Percentiles rank a stretch among this genome's conserved stretches.
phyloP scores from a whole-genome alignment of 2,888 invertebrate genomes.

The Eilema depressum region DNA sequence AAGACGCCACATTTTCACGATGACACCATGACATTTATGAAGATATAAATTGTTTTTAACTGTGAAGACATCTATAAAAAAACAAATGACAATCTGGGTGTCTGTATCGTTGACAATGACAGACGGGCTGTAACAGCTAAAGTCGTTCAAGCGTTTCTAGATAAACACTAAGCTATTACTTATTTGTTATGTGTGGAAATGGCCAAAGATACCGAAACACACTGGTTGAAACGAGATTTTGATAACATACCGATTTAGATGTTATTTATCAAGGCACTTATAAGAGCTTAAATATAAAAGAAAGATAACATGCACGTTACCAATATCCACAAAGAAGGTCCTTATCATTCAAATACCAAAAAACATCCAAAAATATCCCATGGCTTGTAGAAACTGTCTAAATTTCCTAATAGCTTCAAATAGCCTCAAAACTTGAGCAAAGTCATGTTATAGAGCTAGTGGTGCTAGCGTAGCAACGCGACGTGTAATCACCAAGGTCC shows the following conservation, averaged over 20 bases:
- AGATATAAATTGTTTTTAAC: neutral
- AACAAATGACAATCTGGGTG: too few species aligned
- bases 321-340: too few species aligned
- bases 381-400: neutral
- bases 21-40: neutral
- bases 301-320: too few species aligned
- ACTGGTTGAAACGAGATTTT: neutral
- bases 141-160: too few species aligned
- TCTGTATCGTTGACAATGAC: neutral
- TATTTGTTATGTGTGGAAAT: neutral
- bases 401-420: too few species aligned
- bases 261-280: too few species aligned
- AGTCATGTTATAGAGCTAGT: neutral
- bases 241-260: neutral
- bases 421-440: neutral
- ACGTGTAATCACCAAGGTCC: slow-evolving; percentile 32
- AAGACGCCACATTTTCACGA: neutral
- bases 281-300: too few species aligned
- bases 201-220: neutral
- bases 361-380: neutral
- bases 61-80: neutral
- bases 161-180: neutral
- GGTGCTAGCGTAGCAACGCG: slow-evolving; percentile 27
- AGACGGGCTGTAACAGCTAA: neutral
- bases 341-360: too few species aligned